Conservation (phyloP, 1,140 invertebrate genomes). For the Drosophila nigrodunni region DNA sequence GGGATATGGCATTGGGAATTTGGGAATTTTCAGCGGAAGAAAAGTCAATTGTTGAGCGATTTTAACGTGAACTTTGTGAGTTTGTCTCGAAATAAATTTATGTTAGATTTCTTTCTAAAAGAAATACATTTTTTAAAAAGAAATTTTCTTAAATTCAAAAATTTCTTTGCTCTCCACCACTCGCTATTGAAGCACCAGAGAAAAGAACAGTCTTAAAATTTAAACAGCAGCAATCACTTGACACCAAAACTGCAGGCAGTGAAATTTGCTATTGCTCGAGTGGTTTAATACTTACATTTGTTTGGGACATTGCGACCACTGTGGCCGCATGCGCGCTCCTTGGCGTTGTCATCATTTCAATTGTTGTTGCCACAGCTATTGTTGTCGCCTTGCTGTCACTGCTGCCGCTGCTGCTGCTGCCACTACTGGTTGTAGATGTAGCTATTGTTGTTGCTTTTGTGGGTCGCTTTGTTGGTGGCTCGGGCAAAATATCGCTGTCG, state of each 20-base stretch:
- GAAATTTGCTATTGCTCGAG: slow-evolving; percentile 6
- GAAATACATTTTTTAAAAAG: no score
- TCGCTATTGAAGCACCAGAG: no score
- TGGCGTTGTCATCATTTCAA: slow-evolving; percentile 34
- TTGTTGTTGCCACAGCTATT: slow-evolving; percentile 38
- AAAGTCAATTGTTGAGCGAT: no score
- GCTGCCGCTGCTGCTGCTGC: slow-evolving; percentile 34
- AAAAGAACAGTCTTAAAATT: background rate
- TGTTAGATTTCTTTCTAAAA: no score
- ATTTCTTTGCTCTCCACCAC: no score
- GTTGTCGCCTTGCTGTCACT: slow-evolving; percentile 9
- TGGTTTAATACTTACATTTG: slow-evolving; percentile 56
- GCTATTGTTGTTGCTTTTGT: slow-evolving; percentile 46
- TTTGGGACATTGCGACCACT: slow-evolving; percentile 43
- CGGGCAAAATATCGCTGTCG: slow-evolving; percentile 84
- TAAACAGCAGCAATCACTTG: slow-evolving; percentile 19
- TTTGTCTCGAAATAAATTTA: no score
- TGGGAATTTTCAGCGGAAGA: no score
- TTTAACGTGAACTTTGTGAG: no score
- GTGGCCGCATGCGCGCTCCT: slow-evolving; percentile 47
- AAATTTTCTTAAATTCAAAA: no score
- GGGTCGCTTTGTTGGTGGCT: slow-evolving; percentile 80
- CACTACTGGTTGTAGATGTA: slow-evolving; percentile 35
- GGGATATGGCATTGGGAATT: no score
- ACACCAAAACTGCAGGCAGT: slow-evolving; percentile 22